Evolutionary conservation across 2,888 invertebrate species (phyloP), one percentile per base, ranked within the genome.

Genomic region (Dermolepida albohirtum): DNA sequence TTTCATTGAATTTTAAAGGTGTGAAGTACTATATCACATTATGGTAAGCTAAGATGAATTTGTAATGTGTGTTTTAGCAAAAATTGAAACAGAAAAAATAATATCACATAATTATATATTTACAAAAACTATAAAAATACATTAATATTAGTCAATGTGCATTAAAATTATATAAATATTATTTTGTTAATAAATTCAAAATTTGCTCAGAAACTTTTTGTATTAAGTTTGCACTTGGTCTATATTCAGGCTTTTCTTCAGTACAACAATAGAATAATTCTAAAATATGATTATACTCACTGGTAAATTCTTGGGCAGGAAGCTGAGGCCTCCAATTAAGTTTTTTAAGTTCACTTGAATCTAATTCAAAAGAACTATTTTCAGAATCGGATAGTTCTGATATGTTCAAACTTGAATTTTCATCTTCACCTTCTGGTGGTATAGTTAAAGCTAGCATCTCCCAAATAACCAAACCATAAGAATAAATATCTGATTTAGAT

Each of bases 381-480:
- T 66, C 17, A 68, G 51, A 59, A 52, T 64, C 57, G 62, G 71
- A 71, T 76, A 76, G 62, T 83, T 84, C 83, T 77, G 83, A 84
- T 79, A 76, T 80, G 4, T 83, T 81, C 12, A 78, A 80, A 68
- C 82, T 81, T 49, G 78, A 80, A 11, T 69, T 70, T 34, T 74
- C 64, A 11, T 75, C 73, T 22, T 76, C 74, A 54, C 78, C 75
- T 11, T 84, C 82, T 0, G 92, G 91, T 0, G 94, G 95, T 0
- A 90, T 87, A 62, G 86, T 84, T 2, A 94, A 84, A 0, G 93
- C 87, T 80, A 95, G 84, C 89, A 93, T 94, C 85, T 95, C 94
- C 89, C 92, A 94, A 27, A 94, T 79, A 0, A 91, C 88, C 8
- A 94, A 85, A 0, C 94, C 95, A 71, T 90, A 90, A 1, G 94